Evolutionary conservation across 2,797 vertebrate species (phyloP), one percentile per base, ranked within the genome.

Genomic region (Anableps anableps): DNA sequence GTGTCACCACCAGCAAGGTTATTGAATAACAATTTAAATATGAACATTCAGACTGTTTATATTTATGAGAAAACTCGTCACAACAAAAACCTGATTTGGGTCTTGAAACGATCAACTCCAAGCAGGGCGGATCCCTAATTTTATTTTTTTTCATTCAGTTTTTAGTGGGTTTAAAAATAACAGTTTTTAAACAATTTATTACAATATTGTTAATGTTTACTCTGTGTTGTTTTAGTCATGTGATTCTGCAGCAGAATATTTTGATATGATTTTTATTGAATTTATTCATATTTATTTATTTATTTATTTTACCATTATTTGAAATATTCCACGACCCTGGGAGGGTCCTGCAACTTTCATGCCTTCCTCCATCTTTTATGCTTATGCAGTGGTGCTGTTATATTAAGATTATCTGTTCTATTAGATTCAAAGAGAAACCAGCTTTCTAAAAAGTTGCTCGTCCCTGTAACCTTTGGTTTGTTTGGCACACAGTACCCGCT

Each of bases 251-350:
- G 45, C 71, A 62, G 29, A 75, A 31, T 70, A 26, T 43, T 14
- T 43, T 70, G 0, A n/a, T 43, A n/a, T 60, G 13, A 47, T 47
- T 47, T 29, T 60, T 43, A 43, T 60, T 14, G 1, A 60, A 29
- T 60, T 60, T 31, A 29, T 71, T 47, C 5, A 13, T 43, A 43
- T 60, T 60, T 16, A n/a, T 13, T 38, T 3, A n/a, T 14, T 14
- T 1, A 0, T 58, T 29, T 60, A 29, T 70, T 29, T 43, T 81
- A 80, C 88, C 72, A 79, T 80, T 85, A 88, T 77, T 86, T 84
- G 88, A 88, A 91, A 93, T 90, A 90, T 89, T 89, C 87, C 31
- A 88, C 86, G 84, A 91, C 17, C 90, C 81, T 89, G 89, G 91
- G 88, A 93, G 86, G 85, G 86, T 90, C 86, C 85, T 83, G 88